Base-by-base conservation (phyloP, 2,797 vertebrate genomes). In the Rhinophrynus dorsalis region DNA sequence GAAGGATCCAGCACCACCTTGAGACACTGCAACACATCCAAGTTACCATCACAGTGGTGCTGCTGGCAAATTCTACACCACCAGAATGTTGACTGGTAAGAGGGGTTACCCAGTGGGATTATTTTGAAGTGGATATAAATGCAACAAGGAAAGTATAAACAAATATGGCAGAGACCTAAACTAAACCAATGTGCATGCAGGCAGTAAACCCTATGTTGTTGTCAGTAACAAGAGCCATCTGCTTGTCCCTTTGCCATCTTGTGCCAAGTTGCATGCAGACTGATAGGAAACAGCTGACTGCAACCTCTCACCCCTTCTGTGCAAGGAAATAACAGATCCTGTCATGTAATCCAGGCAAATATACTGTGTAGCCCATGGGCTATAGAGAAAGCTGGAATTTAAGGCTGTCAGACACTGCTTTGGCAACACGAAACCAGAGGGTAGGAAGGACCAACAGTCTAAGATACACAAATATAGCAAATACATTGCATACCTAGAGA, bases 311-410 rank as follows among this genome's bases (percentile, higher is more conserved):
- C 20, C 2, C 11, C 40, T 8, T 17, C 30, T 13, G 38, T 32
- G 37, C 26, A 32, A 61, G 37, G 67, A 61, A 61, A 69, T 45
- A 20, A 48, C 40, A 27, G 57, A 54, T 44, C 35, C 37, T 5
- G 35, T 35, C 40, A 51, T 32, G 37, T 32, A 30, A 62, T 23
- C 27, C 38, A 56, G 35, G 27, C 26, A 44, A 23, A 59, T n/a
- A 50, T 30, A 50, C 30, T 18, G 26, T 48, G 40, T 7, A 40
- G 55, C 11, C 32, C 26, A 30, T 32, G 24, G 32, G 54, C 38
- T 32, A 12, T 13, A 47, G 38, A 20, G 24, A 15, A 2, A 55
- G 12, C 15, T 26, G 40, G 42, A 20, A 48, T 9, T 9, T 51
- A 26, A 51, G 23, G 50, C n/a, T 17, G n/a, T 7, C 21, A 1